Base-by-base conservation (phyloP, 2,797 vertebrate species). In the Argentina silus region DNA sequence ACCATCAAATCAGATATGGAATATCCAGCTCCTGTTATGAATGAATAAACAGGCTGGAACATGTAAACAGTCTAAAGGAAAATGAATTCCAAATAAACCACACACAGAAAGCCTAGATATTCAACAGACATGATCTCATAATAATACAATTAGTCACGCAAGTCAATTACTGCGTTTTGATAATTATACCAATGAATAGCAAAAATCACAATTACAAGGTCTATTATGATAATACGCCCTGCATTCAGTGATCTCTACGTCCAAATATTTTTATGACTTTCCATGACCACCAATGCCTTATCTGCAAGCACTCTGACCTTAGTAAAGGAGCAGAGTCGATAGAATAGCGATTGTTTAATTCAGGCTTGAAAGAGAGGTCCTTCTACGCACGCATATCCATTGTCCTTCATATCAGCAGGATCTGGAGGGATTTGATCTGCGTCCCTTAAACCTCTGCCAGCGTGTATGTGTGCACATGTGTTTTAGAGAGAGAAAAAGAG, bases 351-450 rank as follows among this genome's bases (percentile, higher is more conserved):
- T 83, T 74, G 88, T 88, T 91, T 91, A 87, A 86, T 75, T 84
- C 74, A 87, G 75, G 81, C 84, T 89, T 90, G 89, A 92, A 87
- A 89, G 87, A 79, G 81, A 84, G 86, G 73, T 85, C 83, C 78
- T 78, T 74, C 80, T 87, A 89, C 67, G 79, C 88, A 90, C 87
- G 87, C 89, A 92, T 77, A 85, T 76, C 90, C 83, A 93, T 93
- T 93, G 92, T 93, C 85, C 83, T 89, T 62, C 75, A 51, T 91
- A 93, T 93, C 91, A 91, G 84, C 74, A 90, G 80, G 85, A 93
- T 93, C 87, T 43, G 80, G 85, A 82, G 86, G 85, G 84, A 88
- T 88, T 91, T 90, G 88, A 89, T 91, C 88, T 75, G 71, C 75
- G 79, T 81, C 68, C 76, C 83, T 60, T 84, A 89, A 85, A 83